Base-by-base conservation (phyloP, 2,113 vertebrate species). In the Crocuta crocuta region DNA sequence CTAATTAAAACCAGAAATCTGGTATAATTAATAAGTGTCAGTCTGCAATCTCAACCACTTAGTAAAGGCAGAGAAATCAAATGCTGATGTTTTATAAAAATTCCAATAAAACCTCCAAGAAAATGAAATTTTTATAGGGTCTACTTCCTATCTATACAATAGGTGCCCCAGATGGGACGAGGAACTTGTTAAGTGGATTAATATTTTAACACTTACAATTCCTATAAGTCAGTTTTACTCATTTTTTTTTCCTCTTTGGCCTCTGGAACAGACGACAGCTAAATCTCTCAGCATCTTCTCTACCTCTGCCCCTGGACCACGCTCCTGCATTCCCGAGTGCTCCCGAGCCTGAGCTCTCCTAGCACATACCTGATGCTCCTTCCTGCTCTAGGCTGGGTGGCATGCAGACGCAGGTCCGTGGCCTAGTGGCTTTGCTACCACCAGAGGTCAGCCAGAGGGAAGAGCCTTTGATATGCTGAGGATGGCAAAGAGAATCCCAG, bases 1-100 rank as follows among this genome's bases (percentile, higher is more conserved):
- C 98, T 99, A 99, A 99, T 99, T 99, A 99, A 99, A 99, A 98
- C 81, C 95, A 98, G 98, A 98, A 99, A 98, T 94, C 97, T 94
- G 95, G 94, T 97, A 98, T 98, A 98, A 99, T 98, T 98, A 98
- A 86, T 98, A 98, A 98, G 92, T 97, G 95, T 98, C 97, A 98
- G 82, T 76, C 96, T 98, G 81, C 95, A 98, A 98, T 98, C 91
- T 98, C 95, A 98, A 94, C 73, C 58, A 97, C 74, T 98, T 95
- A 98, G 84, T 45, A 91, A 97, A 97, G 23, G 73, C 33, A 55
- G 89, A 92, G 65, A 98, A 98, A 96, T 96, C 95, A 97, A 98
- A 97, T 79, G 79, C 68, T 87, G 73, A 70, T 84, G 43, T 76
- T 96, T 65, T 76, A 89, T 83, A 97, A 97, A 83, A 71, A 96